Evolutionary conservation across 2,797 vertebrate species (phyloP).

Genomic region (Echeneis naucrates): DNA sequence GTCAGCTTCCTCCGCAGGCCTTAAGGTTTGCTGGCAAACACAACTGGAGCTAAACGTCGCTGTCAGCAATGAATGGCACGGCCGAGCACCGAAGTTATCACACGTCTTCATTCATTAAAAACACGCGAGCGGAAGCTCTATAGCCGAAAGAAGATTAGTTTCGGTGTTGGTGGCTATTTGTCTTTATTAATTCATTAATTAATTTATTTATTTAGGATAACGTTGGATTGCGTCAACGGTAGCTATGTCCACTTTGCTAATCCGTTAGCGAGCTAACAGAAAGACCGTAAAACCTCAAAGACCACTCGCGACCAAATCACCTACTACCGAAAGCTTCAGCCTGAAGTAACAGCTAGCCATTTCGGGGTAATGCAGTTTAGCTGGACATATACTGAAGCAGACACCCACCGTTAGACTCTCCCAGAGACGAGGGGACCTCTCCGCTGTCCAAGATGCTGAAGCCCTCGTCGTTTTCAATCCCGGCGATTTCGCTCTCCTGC

Average conservation of each 20-base stretch:
- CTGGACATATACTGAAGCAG: neutral
- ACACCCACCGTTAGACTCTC: constrained; percentile 69
- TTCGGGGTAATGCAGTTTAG: rapidly evolving
- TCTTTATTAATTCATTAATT: too few species aligned
- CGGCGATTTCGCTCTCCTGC: constrained; percentile 95
- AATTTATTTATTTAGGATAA: too few species aligned
- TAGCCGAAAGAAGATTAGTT: too few species aligned
- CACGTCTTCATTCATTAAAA: constrained; percentile 4
- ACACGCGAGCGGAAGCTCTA: neutral
- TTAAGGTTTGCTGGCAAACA: neutral
- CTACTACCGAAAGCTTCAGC: neutral
- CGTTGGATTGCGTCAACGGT: neutral
- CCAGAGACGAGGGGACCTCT: constrained; percentile 87
- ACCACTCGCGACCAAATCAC: neutral
- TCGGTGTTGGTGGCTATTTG: too few species aligned
- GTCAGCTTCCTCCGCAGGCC: constrained; percentile 14
- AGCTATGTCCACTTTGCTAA: constrained; percentile 34
- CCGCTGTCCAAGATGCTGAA: constrained; percentile 95
- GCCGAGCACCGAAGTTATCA: constrained; percentile 1
- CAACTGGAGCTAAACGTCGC: neutral
- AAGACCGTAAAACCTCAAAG: neutral
- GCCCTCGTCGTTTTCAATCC: constrained; percentile 95
- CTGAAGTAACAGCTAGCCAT: neutral
- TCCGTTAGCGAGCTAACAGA: constrained; percentile 32
- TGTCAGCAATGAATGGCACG: constrained; percentile 45